Evolutionary conservation across 2,797 vertebrate species (phyloP).

Genomic region (Iguana delicatissima): DNA sequence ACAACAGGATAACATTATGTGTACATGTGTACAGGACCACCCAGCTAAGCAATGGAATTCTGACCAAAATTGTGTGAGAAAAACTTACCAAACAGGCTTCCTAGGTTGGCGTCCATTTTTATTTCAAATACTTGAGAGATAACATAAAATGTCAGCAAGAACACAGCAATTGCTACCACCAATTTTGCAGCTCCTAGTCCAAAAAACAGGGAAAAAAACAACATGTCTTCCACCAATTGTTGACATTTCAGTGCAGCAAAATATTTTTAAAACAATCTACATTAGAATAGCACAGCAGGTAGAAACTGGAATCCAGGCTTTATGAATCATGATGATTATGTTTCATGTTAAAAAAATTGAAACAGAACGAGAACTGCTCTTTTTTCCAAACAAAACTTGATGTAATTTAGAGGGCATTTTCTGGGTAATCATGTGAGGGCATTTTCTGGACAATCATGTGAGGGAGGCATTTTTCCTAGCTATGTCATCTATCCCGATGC

Average conservation of each 20-base stretch:
- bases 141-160: conserved; percentile 89
- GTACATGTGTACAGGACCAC: not conserved
- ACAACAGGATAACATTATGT: not conserved
- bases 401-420: too few species aligned
- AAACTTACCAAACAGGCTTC: conserved; percentile 87
- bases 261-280: not conserved
- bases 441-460: too few species aligned
- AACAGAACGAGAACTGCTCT: too few species aligned
- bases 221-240: not conserved
- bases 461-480: too few species aligned
- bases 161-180: conserved; percentile 82
- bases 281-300: not conserved
- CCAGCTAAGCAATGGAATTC: not conserved
- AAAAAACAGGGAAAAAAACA: conserved; percentile 24
- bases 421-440: too few species aligned
- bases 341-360: too few species aligned
- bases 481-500: too few species aligned
- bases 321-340: too few species aligned
- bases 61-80: conserved; percentile 34
- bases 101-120: conserved; percentile 88
- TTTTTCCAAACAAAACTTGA: too few species aligned
- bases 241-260: not conserved
- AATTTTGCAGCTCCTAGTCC: conserved; percentile 89
- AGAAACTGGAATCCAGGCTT: too few species aligned
- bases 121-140: conserved; percentile 93